Conservation (phyloP, 2,797 vertebrate species). For the Gobio occitaniae region DNA sequence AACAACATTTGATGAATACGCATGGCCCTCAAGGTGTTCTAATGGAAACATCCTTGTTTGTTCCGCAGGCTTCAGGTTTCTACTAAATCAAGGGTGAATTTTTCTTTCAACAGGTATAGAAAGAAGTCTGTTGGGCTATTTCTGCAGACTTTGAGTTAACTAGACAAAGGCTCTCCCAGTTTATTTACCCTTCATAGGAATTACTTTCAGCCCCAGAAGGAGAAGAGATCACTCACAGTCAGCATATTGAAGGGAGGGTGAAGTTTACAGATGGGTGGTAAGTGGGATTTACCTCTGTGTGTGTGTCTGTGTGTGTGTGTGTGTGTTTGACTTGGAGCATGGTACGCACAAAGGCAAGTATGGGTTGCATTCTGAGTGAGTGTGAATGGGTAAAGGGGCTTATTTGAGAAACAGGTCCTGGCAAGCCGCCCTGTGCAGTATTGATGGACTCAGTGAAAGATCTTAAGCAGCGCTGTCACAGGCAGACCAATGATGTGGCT, state of each 20-base stretch:
- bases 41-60: conserved; percentile 34
- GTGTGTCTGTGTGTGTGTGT: conserved; percentile 36
- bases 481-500: conserved; percentile 63
- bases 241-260: conserved; percentile 44
- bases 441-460: conserved; percentile 56
- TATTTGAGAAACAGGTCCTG: conserved; percentile 54
- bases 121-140: conserved; percentile 16
- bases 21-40: not conserved
- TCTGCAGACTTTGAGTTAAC: conserved; percentile 50
- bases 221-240: conserved; percentile 52
- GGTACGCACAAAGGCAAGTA: conserved; percentile 37
- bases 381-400: conserved; percentile 30
- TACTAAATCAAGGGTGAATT: conserved; percentile 43
- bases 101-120: conserved; percentile 46
- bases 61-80: conserved; percentile 26
- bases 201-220: conserved; percentile 53
- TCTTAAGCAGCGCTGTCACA: conserved; percentile 52
- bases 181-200: conserved; percentile 54
- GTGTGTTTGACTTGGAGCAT: conserved; percentile 35
- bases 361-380: conserved; percentile 24
- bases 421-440: conserved; percentile 40
- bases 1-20: conserved; percentile 5
- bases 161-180: conserved; percentile 56
- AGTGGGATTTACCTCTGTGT: conserved; percentile 48
- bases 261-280: conserved; percentile 52